Conservation (phyloP, 1,140 invertebrate species). For the Wiebesia pumilae region DNA sequence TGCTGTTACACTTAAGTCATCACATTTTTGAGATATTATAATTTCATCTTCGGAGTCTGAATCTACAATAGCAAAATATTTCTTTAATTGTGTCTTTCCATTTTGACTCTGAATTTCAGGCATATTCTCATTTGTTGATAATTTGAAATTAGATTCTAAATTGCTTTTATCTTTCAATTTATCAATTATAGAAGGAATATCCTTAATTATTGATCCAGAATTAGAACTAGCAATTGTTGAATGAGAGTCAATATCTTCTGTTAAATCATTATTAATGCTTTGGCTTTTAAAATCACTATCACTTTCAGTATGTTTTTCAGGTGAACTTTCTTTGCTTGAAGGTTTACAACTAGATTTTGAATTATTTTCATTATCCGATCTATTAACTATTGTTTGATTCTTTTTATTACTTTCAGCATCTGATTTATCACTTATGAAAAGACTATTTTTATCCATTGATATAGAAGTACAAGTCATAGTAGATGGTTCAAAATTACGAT, state of each 20-base stretch:
- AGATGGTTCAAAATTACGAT: constrained; percentile 22
- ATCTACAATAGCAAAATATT: constrained; percentile 42
- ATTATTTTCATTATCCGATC: constrained; percentile 32
- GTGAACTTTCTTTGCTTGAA: constrained; percentile 3
- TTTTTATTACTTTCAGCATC: constrained; percentile 23
- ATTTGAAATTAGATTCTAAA: constrained; percentile 11
- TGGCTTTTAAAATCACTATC: neutral
- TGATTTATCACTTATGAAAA: constrained; percentile 2
- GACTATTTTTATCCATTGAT: constrained; percentile 14
- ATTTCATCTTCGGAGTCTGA: constrained; percentile 52
- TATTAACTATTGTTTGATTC: too few species aligned
- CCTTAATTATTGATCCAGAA: constrained; percentile 12
- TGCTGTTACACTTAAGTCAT: neutral
- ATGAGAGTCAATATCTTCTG: constrained; percentile 13
- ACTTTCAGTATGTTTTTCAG: constrained; percentile 21
- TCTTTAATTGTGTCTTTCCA: constrained; percentile 22
- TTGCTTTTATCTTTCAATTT: constrained; percentile 25
- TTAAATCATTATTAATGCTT: neutral
- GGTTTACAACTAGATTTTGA: constrained; percentile 10
- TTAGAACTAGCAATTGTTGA: constrained; percentile 20
- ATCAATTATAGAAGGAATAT: neutral
- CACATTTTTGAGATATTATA: constrained; percentile 8
- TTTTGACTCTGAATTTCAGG: neutral
- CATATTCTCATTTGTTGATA: neutral
- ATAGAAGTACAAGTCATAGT: neutral